Conservation (phyloP, 2,113 vertebrate genomes). For the Picathartes gymnocephalus region DNA sequence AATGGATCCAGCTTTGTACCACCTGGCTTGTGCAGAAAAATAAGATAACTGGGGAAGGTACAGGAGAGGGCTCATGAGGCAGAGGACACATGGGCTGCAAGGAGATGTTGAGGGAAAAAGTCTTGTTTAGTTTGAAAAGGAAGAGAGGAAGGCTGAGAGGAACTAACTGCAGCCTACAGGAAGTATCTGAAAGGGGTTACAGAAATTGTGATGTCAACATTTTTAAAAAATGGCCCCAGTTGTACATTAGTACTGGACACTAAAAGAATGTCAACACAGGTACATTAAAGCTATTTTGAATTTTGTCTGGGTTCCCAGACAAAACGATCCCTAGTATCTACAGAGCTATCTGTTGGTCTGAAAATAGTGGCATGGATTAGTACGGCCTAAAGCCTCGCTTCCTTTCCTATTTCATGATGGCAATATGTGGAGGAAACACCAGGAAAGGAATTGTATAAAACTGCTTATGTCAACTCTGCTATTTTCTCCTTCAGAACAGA, state of each 20-base stretch:
- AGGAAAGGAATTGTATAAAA: neutral
- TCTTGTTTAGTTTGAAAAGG: neutral
- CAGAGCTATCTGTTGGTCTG: neutral
- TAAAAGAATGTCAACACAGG: neutral
- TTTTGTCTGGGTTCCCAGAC: neutral
- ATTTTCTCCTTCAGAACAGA: neutral
- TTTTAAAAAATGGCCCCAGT: neutral
- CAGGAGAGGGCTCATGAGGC: neutral
- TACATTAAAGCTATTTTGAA: neutral
- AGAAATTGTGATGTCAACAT: neutral
- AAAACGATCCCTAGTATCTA: neutral
- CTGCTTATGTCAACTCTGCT: neutral
- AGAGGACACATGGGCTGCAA: neutral
- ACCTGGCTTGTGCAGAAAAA: neutral
- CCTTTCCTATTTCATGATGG: neutral
- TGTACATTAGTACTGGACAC: neutral
- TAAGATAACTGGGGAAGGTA: neutral
- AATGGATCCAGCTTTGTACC: neutral
- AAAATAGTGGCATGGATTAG: neutral
- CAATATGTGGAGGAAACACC: neutral
- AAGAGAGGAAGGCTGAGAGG: neutral
- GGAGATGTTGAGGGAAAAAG: neutral
- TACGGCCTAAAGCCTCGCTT: neutral
- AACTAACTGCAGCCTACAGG: neutral
- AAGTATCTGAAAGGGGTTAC: neutral